Conservation (phyloP, 2,797 vertebrate genomes). For the Orientallactaga sibirica region DNA sequence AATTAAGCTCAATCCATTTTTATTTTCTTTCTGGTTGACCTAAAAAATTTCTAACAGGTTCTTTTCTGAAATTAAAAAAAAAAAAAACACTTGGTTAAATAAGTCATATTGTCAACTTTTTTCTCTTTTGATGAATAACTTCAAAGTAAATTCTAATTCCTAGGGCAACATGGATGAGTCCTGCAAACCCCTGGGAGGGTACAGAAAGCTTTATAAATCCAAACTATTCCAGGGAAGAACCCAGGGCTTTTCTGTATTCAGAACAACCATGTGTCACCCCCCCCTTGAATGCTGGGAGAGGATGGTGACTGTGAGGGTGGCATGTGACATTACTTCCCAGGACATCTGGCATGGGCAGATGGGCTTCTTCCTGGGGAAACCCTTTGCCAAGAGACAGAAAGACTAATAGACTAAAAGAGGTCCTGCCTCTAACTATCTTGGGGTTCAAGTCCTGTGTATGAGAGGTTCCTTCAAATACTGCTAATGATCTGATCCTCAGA, state of each 20-base stretch:
- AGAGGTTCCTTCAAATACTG: neutral
- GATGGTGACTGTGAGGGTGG: neutral
- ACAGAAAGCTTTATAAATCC: constrained; percentile 51
- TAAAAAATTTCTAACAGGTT: constrained; percentile 46
- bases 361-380: neutral
- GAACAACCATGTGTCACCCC: neutral
- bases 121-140: constrained; percentile 60
- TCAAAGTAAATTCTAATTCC: constrained; percentile 70
- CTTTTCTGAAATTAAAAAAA: constrained; percentile 45
- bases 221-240: neutral
- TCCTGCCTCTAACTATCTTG: neutral
- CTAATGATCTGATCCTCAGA: neutral
- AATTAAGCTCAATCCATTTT: constrained; percentile 46
- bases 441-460: neutral
- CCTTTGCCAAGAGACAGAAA: constrained; percentile 51
- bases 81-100: constrained; percentile 47
- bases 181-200: constrained; percentile 25
- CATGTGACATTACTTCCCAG: neutral
- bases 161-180: neutral
- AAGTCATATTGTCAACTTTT: constrained; percentile 59
- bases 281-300: neutral
- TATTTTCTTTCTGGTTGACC: constrained; percentile 58
- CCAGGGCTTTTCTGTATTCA: neutral
- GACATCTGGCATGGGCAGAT: constrained; percentile 24
- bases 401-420: constrained; percentile 23